Evolutionary conservation across 1,140 invertebrate species (phyloP), one percentile per base, ranked within the genome.

Genomic region (Drosophila quadrilineata): DNA sequence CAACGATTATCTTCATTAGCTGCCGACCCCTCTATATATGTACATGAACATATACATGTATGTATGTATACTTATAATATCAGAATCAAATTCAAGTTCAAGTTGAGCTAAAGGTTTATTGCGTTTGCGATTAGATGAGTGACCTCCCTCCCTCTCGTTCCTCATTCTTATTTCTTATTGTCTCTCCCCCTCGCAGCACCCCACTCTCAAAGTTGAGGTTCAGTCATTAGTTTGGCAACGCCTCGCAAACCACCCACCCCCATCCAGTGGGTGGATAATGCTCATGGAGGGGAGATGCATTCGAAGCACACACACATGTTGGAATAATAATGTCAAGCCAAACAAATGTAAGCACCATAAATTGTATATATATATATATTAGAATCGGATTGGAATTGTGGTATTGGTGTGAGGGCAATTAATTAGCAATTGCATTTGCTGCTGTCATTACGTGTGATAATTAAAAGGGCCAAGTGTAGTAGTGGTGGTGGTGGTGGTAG

Each of bases 371-470:
- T 53, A 19, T 36, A 45, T 56, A 14, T 22, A 16, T 50, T 28
- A 16, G 41, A n/a, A n/a, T 41, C 46, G 43, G 43, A 29, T 35
- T 38, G 58, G 10, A 45, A 10, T 35, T 31, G 22, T 24, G 22
- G 22, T 22, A 6, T 17, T 10, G 16, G 36, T 28, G 45, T 54
- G 57, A 36, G 26, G 35, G 76, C 84, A 87, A 87, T 87, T 87
- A 87, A 87, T 87, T 87, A 87, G 77, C 76, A 77, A 87, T 87
- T 87, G 84, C 82, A 87, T 74, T 87, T 70, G 66, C 8, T 43
- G 74, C 80, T 87, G 74, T 84, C 84, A 79, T 87, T 87, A 77
- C 74, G 77, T 84, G 77, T 87, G 77, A 87, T 87, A 87, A 87
- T 87, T 87, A 87, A 87, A 87, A 84, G 71, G 76, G 57, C 50